Evolutionary conservation across 2,113 vertebrate genomes (phyloP).

Genomic region (Xenopus laevis): DNA sequence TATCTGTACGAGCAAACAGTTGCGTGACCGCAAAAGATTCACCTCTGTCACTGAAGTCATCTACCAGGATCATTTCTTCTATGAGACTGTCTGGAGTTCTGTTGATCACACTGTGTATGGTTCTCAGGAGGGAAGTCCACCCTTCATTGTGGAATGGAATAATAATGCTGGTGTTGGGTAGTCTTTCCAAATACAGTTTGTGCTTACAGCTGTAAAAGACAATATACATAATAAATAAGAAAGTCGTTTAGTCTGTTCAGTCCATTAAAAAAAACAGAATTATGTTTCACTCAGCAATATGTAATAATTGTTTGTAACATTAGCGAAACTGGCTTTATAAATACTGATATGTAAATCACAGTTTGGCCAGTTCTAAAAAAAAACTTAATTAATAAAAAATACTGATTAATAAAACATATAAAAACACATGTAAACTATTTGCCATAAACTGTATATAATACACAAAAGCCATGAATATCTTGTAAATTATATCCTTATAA

Average conservation of each 20-base stretch:
- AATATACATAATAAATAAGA: neutral
- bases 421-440: no score
- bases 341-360: no score
- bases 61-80: constrained; percentile 87
- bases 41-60: constrained; percentile 91
- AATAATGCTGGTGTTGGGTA: constrained; percentile 85
- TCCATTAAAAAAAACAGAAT: neutral
- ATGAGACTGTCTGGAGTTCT: constrained; percentile 82
- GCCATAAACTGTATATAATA: no score
- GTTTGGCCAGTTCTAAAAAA: no score
- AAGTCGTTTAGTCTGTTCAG: neutral
- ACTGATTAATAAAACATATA: no score
- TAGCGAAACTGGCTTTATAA: no score
- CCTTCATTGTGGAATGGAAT: constrained; percentile 90
- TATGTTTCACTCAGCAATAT: neutral
- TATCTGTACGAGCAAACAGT: no score
- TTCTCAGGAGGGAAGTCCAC: constrained; percentile 88
- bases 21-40: constrained; percentile 36
- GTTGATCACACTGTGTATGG: constrained; percentile 86
- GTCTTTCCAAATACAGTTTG: constrained; percentile 83
- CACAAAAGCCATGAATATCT: no score
- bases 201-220: constrained; percentile 71
- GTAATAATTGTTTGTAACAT: no score
- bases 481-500: no score
- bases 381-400: no score